Percentiles rank a stretch among this genome's conserved stretches.
These are phyloP conservation scores for Cavia porcellus DNA, from an alignment of 2,113 vertebrate genomes.

Conservation along the genomic window DNA sequence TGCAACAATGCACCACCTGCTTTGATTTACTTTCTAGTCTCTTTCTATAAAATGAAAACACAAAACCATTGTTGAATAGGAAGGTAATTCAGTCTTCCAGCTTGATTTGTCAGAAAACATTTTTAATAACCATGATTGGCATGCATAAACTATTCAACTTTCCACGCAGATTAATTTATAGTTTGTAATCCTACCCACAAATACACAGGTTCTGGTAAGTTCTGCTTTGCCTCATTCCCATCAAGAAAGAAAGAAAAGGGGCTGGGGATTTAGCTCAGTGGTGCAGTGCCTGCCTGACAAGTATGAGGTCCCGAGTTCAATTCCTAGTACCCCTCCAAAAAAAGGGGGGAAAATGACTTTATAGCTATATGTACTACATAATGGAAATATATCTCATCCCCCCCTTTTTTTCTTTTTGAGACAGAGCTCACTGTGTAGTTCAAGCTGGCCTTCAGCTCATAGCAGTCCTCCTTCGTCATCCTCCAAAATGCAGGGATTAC, in stretches of 20 bases:
- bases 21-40: neutral
- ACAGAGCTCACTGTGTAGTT: neutral
- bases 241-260: neutral
- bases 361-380: neutral
- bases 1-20: neutral
- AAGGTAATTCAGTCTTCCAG: neutral
- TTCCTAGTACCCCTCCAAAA: no score
- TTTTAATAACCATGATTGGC: neutral
- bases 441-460: neutral
- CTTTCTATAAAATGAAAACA: no score
- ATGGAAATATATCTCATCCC: neutral
- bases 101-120: neutral
- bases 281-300: no score
- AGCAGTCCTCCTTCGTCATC: neutral
- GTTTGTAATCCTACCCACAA: neutral
- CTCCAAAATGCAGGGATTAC: neutral
- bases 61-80: neutral
- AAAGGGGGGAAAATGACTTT: neutral
- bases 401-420: neutral
- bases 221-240: neutral
- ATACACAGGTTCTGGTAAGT: neutral
- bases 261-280: no score
- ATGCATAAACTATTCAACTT: neutral
- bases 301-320: no score
- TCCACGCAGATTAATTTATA: neutral